These are phyloP conservation scores for Saccostrea echinata DNA, from an alignment of 1,140 invertebrate genomes.

Conservation along the genomic window DNA sequence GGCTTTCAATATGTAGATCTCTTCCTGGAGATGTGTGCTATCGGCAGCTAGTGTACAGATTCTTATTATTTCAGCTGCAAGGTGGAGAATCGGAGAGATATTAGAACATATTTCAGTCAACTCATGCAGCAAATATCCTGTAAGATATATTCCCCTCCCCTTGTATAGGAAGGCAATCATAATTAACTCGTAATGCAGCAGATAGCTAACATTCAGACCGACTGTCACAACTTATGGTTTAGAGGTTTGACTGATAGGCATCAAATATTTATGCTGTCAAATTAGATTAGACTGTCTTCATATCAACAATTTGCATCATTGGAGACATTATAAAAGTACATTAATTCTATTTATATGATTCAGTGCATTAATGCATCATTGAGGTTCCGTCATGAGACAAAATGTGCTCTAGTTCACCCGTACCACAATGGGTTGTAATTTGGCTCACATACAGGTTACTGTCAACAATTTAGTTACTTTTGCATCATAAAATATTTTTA, in stretches of 20 bases:
- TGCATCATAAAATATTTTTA: too few relatives aligned
- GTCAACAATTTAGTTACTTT: too few relatives aligned
- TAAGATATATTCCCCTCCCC: neutral
- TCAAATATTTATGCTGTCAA: slow-evolving; percentile 10
- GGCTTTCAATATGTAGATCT: neutral
- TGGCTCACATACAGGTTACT: too few relatives aligned
- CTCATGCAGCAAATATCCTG: neutral
- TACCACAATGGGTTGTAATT: too few relatives aligned
- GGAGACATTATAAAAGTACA: neutral
- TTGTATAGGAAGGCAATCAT: neutral
- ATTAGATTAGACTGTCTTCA: neutral
- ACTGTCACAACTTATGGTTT: neutral
- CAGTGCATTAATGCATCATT: neutral
- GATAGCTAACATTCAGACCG: neutral
- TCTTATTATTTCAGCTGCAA: neutral
- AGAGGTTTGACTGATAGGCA: neutral
- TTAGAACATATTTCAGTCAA: slow-evolving; percentile 4
- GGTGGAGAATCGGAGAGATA: neutral
- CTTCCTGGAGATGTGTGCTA: neutral
- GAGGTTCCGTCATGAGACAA: too few relatives aligned
- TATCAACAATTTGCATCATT: neutral
- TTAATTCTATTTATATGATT: neutral
- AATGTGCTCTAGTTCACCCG: too few relatives aligned
- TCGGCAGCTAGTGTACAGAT: neutral
- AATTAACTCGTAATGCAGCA: neutral